These are phyloP conservation scores for Liposcelis brunnea DNA, from an alignment of 2,888 invertebrate species.

Conservation along the genomic window DNA sequence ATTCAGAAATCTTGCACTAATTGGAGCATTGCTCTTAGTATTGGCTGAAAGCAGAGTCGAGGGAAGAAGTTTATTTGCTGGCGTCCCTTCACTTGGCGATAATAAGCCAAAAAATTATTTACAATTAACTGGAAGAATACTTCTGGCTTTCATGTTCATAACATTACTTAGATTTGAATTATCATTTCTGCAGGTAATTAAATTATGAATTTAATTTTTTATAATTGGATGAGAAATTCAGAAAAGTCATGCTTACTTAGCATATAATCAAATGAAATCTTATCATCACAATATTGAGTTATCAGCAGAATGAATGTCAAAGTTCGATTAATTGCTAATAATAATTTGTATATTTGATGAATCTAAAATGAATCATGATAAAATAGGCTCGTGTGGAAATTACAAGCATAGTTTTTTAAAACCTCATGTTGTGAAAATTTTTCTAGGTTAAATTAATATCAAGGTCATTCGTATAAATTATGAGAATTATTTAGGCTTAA, in stretches of 20 bases:
- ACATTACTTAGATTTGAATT: conserved; percentile 88
- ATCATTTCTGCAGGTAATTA: conserved; percentile 59
- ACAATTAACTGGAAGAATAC: conserved; percentile 85
- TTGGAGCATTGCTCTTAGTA: conserved; percentile 90
- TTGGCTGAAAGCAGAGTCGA: conserved; percentile 92
- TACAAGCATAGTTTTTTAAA: no score
- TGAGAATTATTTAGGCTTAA: no score
- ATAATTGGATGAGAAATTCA: background rate
- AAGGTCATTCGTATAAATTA: no score
- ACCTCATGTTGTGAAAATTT: no score
- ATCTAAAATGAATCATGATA: no score
- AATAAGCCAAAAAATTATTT: conserved; percentile 94
- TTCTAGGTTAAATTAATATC: no score
- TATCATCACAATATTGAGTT: no score
- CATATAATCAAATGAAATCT: no score
- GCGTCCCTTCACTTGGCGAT: conserved; percentile 76
- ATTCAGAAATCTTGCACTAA: conserved; percentile 86
- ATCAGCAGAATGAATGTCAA: no score
- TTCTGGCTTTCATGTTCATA: conserved; percentile 97
- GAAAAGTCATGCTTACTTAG: background rate
- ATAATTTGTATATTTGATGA: no score
- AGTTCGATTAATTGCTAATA: no score
- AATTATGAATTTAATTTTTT: conserved; percentile 1
- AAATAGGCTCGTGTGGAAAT: no score
- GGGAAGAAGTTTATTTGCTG: conserved; percentile 89